Percentiles rank a stretch among this genome's conserved stretches.
Evolutionary conservation across 2,888 invertebrate genomes (phyloP).

Genomic region (Rhagophthalmus giganteus): DNA sequence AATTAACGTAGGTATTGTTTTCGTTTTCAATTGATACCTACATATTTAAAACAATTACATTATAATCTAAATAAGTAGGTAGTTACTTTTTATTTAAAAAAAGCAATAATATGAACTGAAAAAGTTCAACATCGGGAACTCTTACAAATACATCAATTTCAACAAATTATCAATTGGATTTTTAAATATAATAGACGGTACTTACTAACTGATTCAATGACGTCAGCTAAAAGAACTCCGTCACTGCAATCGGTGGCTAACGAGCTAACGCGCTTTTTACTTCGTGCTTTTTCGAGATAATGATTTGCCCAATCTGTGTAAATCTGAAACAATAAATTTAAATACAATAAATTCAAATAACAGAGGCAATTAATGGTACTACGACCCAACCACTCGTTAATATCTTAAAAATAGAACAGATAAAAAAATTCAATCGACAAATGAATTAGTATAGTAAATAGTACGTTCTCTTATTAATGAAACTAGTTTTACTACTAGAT

Average conservation of each 20-base stretch:
- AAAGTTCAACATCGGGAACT: no score
- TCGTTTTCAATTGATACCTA: no score
- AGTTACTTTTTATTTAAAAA: no score
- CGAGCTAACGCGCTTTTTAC: slow-evolving; percentile 77
- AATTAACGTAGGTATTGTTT: no score
- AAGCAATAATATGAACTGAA: no score
- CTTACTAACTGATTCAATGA: slow-evolving; percentile 93
- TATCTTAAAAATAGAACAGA: not conserved
- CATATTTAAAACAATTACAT: no score
- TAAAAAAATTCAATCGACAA: not conserved
- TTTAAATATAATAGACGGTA: slow-evolving; percentile 45
- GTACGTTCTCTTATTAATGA: no score
- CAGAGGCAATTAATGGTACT: not conserved
- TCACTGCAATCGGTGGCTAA: slow-evolving; percentile 91
- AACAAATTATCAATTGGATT: no score
- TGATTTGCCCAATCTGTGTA: slow-evolving; percentile 99
- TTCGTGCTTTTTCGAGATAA: slow-evolving; percentile 89
- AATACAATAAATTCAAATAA: not conserved
- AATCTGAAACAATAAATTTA: slow-evolving; percentile 67
- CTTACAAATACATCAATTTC: no score
- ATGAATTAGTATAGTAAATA: not conserved
- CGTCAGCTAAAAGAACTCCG: slow-evolving; percentile 88
- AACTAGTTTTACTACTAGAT: no score
- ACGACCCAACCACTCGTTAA: not conserved
- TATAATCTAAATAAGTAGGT: no score